phyloP scores from a whole-genome alignment of 1,140 invertebrate genomes.

The Caerostris darwini region DNA sequence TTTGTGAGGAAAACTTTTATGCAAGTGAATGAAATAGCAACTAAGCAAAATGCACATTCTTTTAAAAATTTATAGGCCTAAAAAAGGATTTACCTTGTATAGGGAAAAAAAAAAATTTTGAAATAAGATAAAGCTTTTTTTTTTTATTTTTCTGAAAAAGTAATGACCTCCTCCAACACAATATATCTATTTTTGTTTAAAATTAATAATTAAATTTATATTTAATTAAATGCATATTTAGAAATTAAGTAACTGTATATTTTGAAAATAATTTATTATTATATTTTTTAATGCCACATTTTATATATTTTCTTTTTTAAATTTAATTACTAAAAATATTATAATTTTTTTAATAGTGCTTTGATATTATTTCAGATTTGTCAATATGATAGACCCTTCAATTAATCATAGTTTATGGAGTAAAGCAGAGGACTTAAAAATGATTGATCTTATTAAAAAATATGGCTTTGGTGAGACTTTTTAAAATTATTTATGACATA shows the following conservation, averaged over 20 bases:
- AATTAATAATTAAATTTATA: not conserved
- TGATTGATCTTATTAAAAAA: slow-evolving; percentile 32
- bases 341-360: not conserved
- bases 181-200: not conserved
- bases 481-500: not conserved
- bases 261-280: not conserved
- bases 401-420: not conserved
- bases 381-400: not conserved
- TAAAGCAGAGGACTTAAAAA: slow-evolving; percentile 5
- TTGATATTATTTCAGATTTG: slow-evolving; percentile 20
- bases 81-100: no score
- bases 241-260: not conserved
- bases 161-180: no score
- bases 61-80: no score
- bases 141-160: no score
- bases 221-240: not conserved
- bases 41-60: no score
- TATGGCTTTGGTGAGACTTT: slow-evolving; percentile 41
- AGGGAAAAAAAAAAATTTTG: no score
- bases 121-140: no score
- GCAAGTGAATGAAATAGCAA: no score
- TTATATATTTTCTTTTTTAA: not conserved
- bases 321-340: not conserved
- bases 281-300: not conserved
- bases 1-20: no score